A percentile compares a stretch with the other conserved stretches of the same genome.
Evolutionary conservation across 2,797 vertebrate species (phyloP).

Genomic region (Rachycentron canadum): DNA sequence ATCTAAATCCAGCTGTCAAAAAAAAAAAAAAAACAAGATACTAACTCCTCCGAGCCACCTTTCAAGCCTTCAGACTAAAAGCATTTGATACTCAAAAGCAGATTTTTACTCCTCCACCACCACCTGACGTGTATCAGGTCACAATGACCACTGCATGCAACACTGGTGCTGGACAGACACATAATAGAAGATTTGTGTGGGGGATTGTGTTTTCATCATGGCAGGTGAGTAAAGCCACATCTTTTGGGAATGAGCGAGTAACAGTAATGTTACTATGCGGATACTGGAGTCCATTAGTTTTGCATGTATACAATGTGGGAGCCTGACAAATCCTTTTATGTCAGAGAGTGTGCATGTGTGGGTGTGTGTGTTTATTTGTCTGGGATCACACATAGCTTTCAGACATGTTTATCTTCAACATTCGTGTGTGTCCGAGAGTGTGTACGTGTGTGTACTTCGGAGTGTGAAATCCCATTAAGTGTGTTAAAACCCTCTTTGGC

Average conservation of each 20-base stretch:
- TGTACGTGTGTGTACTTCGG: slow-evolving; percentile 58
- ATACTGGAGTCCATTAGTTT: slow-evolving; percentile 69
- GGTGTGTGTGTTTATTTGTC: slow-evolving; percentile 61
- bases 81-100: neutral
- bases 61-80: slow-evolving; percentile 9
- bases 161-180: slow-evolving; percentile 12
- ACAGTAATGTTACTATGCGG: slow-evolving; percentile 37
- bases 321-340: slow-evolving; percentile 77
- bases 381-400: slow-evolving; percentile 76
- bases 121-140: slow-evolving; percentile 23
- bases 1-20: neutral
- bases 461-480: slow-evolving; percentile 81
- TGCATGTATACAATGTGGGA: slow-evolving; percentile 73
- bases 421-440: slow-evolving; percentile 67
- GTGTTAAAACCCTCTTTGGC: slow-evolving; percentile 77
- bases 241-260: slow-evolving; percentile 51
- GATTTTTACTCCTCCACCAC: slow-evolving; percentile 12
- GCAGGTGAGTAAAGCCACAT: slow-evolving; percentile 43
- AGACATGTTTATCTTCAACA: slow-evolving; percentile 80
- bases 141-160: slow-evolving; percentile 15
- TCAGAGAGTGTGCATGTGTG: slow-evolving; percentile 56
- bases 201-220: slow-evolving; percentile 8
- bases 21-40: neutral
- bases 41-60: neutral
- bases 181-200: slow-evolving; percentile 6